Evolutionary conservation across 2,888 invertebrate species (phyloP).

Genomic region (Lordiphosa fenestrarum): DNA sequence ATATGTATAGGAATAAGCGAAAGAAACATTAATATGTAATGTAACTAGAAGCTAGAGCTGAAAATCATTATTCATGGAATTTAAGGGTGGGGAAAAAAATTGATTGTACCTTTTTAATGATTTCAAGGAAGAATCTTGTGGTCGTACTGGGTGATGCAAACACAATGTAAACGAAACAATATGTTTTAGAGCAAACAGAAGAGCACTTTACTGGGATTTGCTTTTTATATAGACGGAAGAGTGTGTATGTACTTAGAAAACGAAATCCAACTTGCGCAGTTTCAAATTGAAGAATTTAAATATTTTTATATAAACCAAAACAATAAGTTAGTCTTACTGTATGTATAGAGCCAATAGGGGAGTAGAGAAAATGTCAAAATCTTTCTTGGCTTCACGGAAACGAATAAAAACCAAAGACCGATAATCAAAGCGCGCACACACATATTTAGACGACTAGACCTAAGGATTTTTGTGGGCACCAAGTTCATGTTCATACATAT

Average conservation of each 20-base stretch:
- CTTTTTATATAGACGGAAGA: slow-evolving; percentile 52
- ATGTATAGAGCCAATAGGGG: slow-evolving; percentile 39
- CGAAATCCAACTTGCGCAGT: slow-evolving; percentile 43
- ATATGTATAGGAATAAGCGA: slow-evolving; percentile 16
- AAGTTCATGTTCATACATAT: slow-evolving; percentile 39
- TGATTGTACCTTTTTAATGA: slow-evolving; percentile 72
- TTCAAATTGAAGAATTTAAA: slow-evolving; percentile 67
- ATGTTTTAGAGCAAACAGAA: slow-evolving; percentile 51
- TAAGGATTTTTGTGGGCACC: slow-evolving; percentile 47
- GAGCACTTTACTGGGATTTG: slow-evolving; percentile 65
- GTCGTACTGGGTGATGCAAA: slow-evolving; percentile 46
- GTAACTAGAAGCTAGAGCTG: slow-evolving; percentile 60
- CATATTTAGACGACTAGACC: slow-evolving; percentile 21
- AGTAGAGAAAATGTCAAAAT: slow-evolving; percentile 12
- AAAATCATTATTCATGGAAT: slow-evolving; percentile 30
- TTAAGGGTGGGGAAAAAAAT: slow-evolving; percentile 53
- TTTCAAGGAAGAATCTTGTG: slow-evolving; percentile 47
- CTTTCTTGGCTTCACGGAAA: slow-evolving; percentile 25
- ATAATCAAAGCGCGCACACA: slow-evolving; percentile 64
- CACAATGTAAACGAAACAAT: slow-evolving; percentile 59
- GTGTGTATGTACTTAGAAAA: slow-evolving; percentile 12
- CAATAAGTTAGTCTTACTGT: slow-evolving; percentile 3
- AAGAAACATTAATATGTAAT: slow-evolving; percentile 26
- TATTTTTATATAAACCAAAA: slow-evolving; percentile 54
- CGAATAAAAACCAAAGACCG: slow-evolving; percentile 49